Evolutionary conservation across 2,797 vertebrate species (phyloP).

Genomic region (Anisognathus igniventris): DNA sequence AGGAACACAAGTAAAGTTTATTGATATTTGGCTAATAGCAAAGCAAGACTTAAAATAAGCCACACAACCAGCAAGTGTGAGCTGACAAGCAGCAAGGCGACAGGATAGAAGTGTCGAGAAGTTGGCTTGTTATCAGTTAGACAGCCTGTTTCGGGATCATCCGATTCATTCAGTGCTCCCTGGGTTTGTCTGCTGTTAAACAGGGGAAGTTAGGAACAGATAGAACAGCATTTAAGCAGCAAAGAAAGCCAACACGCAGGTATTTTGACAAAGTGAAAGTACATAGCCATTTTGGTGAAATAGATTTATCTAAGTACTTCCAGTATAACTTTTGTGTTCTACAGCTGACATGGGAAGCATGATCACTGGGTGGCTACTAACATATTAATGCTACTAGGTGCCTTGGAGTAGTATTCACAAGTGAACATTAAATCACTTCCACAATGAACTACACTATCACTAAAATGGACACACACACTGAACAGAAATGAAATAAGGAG

Average conservation of each 20-base stretch:
- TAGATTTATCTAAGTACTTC: background rate
- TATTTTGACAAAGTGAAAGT: constrained; percentile 37
- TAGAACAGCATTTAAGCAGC: constrained; percentile 73
- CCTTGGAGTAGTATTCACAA: background rate
- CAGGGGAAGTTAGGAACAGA: constrained; percentile 76
- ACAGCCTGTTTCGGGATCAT: constrained; percentile 93
- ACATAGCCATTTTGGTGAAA: background rate
- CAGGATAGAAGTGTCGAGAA: constrained; percentile 99
- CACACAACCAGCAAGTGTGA: constrained; percentile 99
- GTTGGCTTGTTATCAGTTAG: constrained; percentile 96
- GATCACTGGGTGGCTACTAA: background rate
- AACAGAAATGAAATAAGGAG: constrained; percentile 17
- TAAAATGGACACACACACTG: background rate
- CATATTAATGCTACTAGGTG: background rate
- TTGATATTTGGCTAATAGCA: constrained; percentile 99
- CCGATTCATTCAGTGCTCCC: constrained; percentile 90
- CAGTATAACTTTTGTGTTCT: background rate
- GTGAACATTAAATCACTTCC: background rate
- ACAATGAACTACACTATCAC: background rate
- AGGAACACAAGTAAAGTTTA: constrained; percentile 79
- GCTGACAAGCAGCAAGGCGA: constrained; percentile 99
- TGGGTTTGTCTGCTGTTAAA: constrained; percentile 92
- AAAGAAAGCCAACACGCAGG: constrained; percentile 58
- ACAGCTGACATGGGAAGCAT: background rate
- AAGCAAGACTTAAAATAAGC: constrained; percentile 99